Evolutionary conservation across 1,140 invertebrate genomes (phyloP).

Genomic region (Sinella curviseta): DNA sequence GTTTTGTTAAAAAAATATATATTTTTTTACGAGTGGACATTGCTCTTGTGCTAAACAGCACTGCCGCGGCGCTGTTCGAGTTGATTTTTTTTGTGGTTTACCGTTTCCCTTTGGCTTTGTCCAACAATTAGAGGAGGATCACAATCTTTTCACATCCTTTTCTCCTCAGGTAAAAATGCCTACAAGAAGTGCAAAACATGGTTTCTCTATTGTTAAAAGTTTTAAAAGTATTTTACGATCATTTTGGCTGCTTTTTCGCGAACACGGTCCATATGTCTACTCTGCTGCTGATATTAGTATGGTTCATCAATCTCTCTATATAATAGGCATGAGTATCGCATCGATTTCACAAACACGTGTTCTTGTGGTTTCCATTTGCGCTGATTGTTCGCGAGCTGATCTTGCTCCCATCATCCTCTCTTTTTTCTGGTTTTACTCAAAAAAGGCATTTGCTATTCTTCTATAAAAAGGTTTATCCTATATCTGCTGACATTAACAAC

Average conservation of each 20-base stretch:
- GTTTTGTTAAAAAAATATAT: no score
- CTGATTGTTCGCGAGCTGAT: no score
- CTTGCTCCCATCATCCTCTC: neutral
- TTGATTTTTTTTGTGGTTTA: neutral
- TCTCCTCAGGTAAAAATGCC: neutral
- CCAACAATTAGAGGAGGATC: neutral
- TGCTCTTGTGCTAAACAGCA: neutral
- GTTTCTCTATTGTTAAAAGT: neutral
- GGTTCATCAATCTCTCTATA: neutral
- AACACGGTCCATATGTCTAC: no score
- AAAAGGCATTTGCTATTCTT: no score
- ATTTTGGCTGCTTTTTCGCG: no score
- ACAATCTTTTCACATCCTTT: neutral
- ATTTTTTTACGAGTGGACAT: neutral
- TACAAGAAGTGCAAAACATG: neutral
- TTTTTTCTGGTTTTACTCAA: neutral
- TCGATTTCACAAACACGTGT: neutral
- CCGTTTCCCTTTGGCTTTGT: neutral
- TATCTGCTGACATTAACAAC: no score
- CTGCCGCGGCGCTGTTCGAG: neutral
- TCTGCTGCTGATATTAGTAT: no score
- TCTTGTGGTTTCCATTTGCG: neutral
- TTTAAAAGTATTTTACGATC: neutral
- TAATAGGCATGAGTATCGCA: neutral
- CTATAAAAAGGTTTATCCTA: no score